Base-by-base conservation (phyloP, 2,888 invertebrate genomes). In the Ectobius pallidus region DNA sequence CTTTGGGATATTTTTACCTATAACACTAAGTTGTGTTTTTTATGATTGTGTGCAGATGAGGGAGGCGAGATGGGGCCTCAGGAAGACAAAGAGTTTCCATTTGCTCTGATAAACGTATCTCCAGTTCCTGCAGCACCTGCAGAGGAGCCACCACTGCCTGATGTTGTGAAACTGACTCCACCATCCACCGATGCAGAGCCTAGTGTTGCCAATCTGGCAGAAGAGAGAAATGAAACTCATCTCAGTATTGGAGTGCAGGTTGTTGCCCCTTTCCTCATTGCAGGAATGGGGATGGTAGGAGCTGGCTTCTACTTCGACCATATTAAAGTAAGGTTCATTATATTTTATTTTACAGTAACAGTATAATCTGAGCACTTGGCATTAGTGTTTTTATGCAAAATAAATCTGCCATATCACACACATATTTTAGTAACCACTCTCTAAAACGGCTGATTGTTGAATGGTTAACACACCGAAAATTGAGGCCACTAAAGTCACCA, bases 261-360 rank as follows among this genome's bases (percentile, higher is more conserved):
- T 1, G 75, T 76, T 39, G 74, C 78, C 52, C 87, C 88, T 2
- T 88, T 86, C 78, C 78, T 87, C 22, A 83, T 88, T 30, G 87
- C 87, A 55, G 87, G 88, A 1, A 81, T 86, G 76, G 88, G 88
- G 9, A 88, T 86, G 83, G 88, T 88, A 11, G 84, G 84, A 30
- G 88, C 88, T 70, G 88, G 88, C 4, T 80, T 87, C 74, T 85
- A 88, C 1, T 80, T 88, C 18, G 86, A 87, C 77, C 78, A 82
- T 73, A 87, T 87, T 14, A 86, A 86, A 80, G 84, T 84, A 76
- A 73, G 52, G 20, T n/a, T n/a, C n/a, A n/a, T n/a, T n/a, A n/a
- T n/a, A n/a, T n/a, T n/a, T n/a, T n/a, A n/a, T n/a, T n/a, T n/a
- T n/a, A n/a, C n/a, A n/a, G n/a, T n/a, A n/a, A n/a, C n/a, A n/a